Conservation (phyloP, 2,797 vertebrate species). For the Chaetodon trifasciatus region DNA sequence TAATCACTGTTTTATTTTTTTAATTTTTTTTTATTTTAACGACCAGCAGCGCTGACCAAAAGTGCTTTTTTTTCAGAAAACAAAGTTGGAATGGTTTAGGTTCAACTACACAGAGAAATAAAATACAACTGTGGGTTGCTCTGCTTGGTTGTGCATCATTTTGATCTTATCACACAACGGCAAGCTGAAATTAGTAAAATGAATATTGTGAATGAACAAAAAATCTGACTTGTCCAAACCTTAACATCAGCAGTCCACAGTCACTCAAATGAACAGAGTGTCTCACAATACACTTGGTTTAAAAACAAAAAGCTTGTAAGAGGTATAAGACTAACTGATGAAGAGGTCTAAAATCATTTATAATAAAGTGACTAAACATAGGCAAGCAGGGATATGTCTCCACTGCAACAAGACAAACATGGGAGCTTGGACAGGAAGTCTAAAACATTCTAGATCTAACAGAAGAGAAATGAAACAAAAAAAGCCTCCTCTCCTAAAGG, state of each 20-base stretch:
- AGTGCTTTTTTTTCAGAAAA: slow-evolving; percentile 90
- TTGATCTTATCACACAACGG: slow-evolving; percentile 84
- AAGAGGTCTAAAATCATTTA: slow-evolving; percentile 82
- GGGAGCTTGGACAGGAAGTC: slow-evolving; percentile 75
- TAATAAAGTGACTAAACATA: slow-evolving; percentile 96
- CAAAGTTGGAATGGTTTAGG: slow-evolving; percentile 91
- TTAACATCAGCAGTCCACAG: slow-evolving; percentile 83
- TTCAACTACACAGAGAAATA: slow-evolving; percentile 65
- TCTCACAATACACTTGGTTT: slow-evolving; percentile 84
- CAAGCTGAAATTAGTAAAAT: slow-evolving; percentile 87
- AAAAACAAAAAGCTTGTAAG: slow-evolving; percentile 82
- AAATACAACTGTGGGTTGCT: slow-evolving; percentile 81
- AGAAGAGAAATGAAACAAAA: slow-evolving; percentile 66
- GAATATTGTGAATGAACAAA: slow-evolving; percentile 70
- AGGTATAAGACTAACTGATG: slow-evolving; percentile 84
- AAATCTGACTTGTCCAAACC: slow-evolving; percentile 67
- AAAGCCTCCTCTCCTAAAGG: slow-evolving; percentile 88
- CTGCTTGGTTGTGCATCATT: slow-evolving; percentile 70
- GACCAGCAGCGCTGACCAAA: slow-evolving; percentile 90
- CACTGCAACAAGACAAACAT: slow-evolving; percentile 81
- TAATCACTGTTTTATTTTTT: slow-evolving; percentile 48
- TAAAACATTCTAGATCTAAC: slow-evolving; percentile 69
- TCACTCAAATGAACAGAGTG: slow-evolving; percentile 80
- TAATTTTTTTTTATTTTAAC: slow-evolving; percentile 63
- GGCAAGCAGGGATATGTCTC: slow-evolving; percentile 89